Conservation (phyloP, 2,888 invertebrate species). For the Xestoiulus laeticollis region DNA sequence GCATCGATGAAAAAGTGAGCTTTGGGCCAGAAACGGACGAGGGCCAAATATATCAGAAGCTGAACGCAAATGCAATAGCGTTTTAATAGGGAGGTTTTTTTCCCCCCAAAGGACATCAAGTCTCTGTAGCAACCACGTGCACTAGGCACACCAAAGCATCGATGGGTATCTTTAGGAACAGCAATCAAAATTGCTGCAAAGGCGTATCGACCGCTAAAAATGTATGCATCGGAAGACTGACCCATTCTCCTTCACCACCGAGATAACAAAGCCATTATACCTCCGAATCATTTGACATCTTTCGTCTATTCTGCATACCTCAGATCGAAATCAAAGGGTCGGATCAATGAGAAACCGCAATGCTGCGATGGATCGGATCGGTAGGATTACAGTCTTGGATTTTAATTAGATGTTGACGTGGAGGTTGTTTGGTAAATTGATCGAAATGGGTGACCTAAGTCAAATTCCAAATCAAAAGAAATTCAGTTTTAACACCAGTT, state of each 20-base stretch:
- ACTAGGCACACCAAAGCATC: not conserved
- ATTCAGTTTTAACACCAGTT: not conserved
- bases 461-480: not conserved
- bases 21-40: not conserved
- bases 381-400: not conserved
- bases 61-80: not conserved
- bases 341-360: not conserved
- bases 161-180: not conserved
- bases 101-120: not conserved
- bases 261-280: conserved; percentile 3
- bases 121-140: not conserved
- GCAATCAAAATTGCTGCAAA: not conserved
- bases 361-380: not conserved
- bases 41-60: not conserved
- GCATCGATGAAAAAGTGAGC: not conserved
- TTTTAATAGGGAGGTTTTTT: not conserved
- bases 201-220: conserved; percentile 1
- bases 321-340: not conserved
- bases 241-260: not conserved
- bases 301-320: not conserved
- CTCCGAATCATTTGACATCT: not conserved
- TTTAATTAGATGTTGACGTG: not conserved
- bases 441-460: not conserved
- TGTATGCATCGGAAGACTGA: not conserved
- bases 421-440: not conserved